These are phyloP conservation scores for Caenorhabditis doughertyi DNA, from an alignment of 2,888 invertebrate species.

Conservation along the genomic window DNA sequence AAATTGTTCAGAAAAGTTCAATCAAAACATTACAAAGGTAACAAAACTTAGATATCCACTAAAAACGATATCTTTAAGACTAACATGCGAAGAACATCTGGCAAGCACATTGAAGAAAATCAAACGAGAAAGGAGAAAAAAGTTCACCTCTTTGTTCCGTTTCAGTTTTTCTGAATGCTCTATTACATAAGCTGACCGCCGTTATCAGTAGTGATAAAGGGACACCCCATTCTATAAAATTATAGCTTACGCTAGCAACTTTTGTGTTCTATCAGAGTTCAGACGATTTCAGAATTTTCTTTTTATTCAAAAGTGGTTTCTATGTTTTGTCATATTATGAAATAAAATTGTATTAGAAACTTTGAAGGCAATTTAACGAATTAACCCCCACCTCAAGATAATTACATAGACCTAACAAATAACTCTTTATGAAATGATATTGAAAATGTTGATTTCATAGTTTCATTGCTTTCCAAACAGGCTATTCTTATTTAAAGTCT, in stretches of 20 bases:
- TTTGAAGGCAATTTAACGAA: too few relatives aligned
- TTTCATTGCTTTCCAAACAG: too few relatives aligned
- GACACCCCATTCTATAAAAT: slow-evolving; percentile 6
- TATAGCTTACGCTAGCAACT: slow-evolving; percentile 34
- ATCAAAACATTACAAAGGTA: slow-evolving; percentile 13
- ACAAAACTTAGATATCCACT: neutral
- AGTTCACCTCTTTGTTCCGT: slow-evolving; percentile 26
- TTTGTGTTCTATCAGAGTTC: slow-evolving; percentile 9
- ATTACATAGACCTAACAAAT: too few relatives aligned
- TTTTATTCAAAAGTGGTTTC: neutral
- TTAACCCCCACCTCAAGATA: too few relatives aligned
- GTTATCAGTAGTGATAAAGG: slow-evolving; percentile 6
- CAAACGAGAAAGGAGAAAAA: neutral
- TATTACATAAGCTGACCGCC: slow-evolving; percentile 6
- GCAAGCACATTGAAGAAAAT: slow-evolving; percentile 33
- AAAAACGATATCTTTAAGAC: slow-evolving; percentile 4
- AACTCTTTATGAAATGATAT: too few relatives aligned
- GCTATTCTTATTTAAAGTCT: too few relatives aligned
- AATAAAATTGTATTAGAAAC: too few relatives aligned
- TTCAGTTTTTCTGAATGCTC: slow-evolving; percentile 20
- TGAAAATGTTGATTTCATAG: too few relatives aligned
- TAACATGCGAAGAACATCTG: slow-evolving; percentile 40
- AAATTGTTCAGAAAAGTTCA: slow-evolving; percentile 17
- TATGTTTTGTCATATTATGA: neutral
- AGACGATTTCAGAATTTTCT: neutral